These are phyloP conservation scores for Leptopilina clavipes DNA, from an alignment of 1,140 invertebrate species.

Conservation along the genomic window DNA sequence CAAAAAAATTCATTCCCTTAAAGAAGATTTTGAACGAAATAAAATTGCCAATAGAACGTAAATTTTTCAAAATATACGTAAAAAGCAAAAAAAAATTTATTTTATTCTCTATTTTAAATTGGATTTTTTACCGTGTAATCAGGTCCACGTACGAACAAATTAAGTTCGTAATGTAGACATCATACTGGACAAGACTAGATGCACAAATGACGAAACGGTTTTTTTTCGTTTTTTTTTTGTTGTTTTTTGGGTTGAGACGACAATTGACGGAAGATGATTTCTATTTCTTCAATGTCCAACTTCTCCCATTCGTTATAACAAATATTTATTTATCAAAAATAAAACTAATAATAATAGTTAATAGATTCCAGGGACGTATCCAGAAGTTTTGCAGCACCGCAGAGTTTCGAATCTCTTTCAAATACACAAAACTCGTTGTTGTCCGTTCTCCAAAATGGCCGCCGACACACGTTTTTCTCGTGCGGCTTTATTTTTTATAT, in stretches of 20 bases:
- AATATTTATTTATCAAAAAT: conserved; percentile 36
- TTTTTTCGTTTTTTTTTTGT: too few species aligned
- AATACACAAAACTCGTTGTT: conserved; percentile 44
- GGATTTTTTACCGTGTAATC: not conserved
- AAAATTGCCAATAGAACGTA: too few species aligned
- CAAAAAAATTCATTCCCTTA: too few species aligned
- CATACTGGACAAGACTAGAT: conserved; percentile 68
- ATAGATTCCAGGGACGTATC: conserved; percentile 39
- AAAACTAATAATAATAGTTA: not conserved
- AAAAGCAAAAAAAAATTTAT: too few species aligned
- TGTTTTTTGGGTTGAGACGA: conserved; percentile 49
- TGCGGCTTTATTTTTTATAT: too few species aligned
- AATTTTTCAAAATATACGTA: too few species aligned
- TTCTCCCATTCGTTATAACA: conserved; percentile 38
- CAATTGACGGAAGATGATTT: conserved; percentile 27
- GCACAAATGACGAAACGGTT: conserved; percentile 61
- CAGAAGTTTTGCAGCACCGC: conserved; percentile 38
- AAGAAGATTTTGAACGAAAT: too few species aligned
- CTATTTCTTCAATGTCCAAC: conserved; percentile 35
- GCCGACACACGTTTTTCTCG: conserved; percentile 34
- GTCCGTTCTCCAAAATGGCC: conserved; percentile 68
- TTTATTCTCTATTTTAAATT: too few species aligned
- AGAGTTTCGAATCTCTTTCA: conserved; percentile 55
- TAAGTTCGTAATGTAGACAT: conserved; percentile 22
- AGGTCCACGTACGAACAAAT: conserved; percentile 9